Evolutionary conservation across 2,888 invertebrate species (phyloP).

Genomic region (Amblyjoppa proteus): DNA sequence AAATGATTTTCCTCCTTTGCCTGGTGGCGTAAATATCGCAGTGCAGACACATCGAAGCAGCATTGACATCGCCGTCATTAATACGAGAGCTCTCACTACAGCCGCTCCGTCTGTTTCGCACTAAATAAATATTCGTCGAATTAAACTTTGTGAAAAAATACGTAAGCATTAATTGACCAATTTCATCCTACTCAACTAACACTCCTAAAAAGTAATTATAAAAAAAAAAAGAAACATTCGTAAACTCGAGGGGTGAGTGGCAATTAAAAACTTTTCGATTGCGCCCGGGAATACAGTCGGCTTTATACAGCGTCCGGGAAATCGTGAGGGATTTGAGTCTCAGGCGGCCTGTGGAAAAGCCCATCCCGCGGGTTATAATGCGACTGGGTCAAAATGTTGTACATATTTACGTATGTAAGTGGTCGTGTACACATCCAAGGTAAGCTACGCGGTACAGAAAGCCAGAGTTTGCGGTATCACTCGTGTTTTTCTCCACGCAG

Average conservation of each 20-base stretch:
- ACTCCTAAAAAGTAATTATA: conserved; percentile 15
- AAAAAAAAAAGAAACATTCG: conserved; percentile 7
- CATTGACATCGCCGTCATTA: conserved; percentile 15
- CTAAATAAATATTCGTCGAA: conserved; percentile 19
- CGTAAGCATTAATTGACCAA: conserved; percentile 20
- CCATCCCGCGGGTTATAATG: conserved; percentile 8
- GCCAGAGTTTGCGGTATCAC: conserved; percentile 9
- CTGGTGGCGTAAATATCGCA: neutral
- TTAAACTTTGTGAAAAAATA: conserved; percentile 19
- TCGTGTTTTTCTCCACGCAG: conserved; percentile 6
- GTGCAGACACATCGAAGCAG: neutral
- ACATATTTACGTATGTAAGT: conserved; percentile 67
- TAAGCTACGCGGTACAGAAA: conserved; percentile 37
- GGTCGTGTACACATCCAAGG: conserved; percentile 31
- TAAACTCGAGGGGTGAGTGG: conserved; percentile 31
- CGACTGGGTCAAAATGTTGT: conserved; percentile 46
- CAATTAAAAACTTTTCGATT: conserved; percentile 49
- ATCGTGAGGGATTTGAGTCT: conserved; percentile 47
- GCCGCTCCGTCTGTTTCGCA: neutral
- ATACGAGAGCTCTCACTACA: conserved; percentile 1
- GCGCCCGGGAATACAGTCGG: neutral
- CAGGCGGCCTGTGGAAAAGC: conserved; percentile 23
- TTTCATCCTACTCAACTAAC: neutral
- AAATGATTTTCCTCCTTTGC: conserved; percentile 3
- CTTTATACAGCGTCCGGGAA: conserved; percentile 30